These are phyloP conservation scores for Trichosurus vulpecula DNA, from an alignment of 2,797 vertebrate genomes.

Conservation along the genomic window DNA sequence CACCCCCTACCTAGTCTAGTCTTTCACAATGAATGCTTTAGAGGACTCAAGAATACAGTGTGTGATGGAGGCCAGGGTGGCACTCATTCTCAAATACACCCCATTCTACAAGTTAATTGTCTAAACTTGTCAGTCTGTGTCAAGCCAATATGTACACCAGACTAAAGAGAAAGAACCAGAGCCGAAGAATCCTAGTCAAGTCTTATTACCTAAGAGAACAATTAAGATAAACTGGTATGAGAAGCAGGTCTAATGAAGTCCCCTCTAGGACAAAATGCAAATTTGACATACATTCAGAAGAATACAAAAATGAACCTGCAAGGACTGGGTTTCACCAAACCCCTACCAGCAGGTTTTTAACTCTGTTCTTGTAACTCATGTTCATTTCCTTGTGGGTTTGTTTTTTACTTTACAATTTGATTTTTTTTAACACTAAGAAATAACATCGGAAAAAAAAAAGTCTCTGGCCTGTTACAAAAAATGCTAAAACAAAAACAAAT, in stretches of 20 bases:
- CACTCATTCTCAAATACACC: slow-evolving; percentile 57
- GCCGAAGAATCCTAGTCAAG: slow-evolving; percentile 6
- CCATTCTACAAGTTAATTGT: slow-evolving; percentile 42
- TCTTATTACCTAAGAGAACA: neutral
- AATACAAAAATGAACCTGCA: neutral
- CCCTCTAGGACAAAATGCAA: slow-evolving; percentile 1
- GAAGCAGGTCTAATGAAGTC: slow-evolving; percentile 27
- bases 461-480: neutral
- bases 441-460: neutral
- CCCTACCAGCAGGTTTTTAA: neutral
- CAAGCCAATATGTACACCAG: neutral
- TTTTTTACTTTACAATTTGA: slow-evolving; percentile 11
- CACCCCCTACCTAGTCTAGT: slow-evolving; percentile 52
- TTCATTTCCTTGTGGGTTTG: slow-evolving; percentile 16
- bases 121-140: slow-evolving; percentile 49
- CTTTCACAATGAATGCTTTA: slow-evolving; percentile 57
- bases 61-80: slow-evolving; percentile 35
- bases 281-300: neutral
- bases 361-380: neutral
- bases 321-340: slow-evolving; percentile 30
- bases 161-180: slow-evolving; percentile 16
- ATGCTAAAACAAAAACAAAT: slow-evolving; percentile 45
- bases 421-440: slow-evolving; percentile 35
- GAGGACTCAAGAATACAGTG: slow-evolving; percentile 55
- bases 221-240: neutral